Evolutionary conservation across 2,797 vertebrate species (phyloP), one percentile per base, ranked within the genome.

Genomic region (Megalops cyprinoides): DNA sequence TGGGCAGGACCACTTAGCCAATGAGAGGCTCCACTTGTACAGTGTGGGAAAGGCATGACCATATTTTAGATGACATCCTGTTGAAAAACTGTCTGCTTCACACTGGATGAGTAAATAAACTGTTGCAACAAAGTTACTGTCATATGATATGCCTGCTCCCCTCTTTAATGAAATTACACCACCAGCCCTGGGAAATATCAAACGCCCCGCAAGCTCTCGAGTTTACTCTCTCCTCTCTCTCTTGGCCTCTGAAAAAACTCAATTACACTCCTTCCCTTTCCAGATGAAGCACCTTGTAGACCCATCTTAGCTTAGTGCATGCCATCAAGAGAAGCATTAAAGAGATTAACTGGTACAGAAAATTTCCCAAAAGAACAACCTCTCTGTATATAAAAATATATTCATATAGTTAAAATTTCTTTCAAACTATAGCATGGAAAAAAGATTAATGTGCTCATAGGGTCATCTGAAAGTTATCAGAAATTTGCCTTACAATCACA

Each of bases 41-140:
- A 75, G 20, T n/a, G 46, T 74, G 71, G 42, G 42, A 74, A 74
- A 74, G 14, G 18, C 62, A 67, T 48, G 69, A 46, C 39, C 20
- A 5, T 44, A 48, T 2, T 39, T 20, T 10, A 5, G 14, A 23
- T 12, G 6, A 77, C 2, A 42, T 62, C 42, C 81, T 71, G 56
- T 77, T 34, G 65, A 75, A 82, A 81, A 51, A 65, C n/a, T 51
- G 77, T 25, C 25, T n/a, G 69, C 28, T 79, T 77, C 34, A 83
- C 85, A 81, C 81, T 77, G 78, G 82, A 83, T 84, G 88, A 89
- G 89, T 88, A 90, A 91, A 89, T 86, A 79, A 90, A 88, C 78
- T 85, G 81, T 83, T 77, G 82, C 85, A 88, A 87, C 84, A 79
- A 89, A 79, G 84, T 18, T 69, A n/a, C 74, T 81, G 88, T 91